Evolutionary conservation across 2,888 invertebrate genomes (phyloP).

Genomic region (Rotaria macrura): DNA sequence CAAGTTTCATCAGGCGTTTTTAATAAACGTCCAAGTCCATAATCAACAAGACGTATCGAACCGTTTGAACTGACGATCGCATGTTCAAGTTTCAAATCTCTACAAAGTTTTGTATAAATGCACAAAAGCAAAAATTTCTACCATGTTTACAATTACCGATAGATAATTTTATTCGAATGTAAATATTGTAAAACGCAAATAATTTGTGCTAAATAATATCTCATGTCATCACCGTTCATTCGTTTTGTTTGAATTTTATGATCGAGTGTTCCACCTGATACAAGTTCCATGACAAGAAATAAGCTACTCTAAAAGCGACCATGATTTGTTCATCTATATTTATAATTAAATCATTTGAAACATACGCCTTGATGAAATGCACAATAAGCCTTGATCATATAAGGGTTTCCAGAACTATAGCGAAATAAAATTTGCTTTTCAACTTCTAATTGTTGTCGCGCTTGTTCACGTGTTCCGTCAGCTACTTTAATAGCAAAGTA

Average conservation of each 20-base stretch:
- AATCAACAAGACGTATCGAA: background rate
- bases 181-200: background rate
- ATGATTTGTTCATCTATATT: background rate
- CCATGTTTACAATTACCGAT: background rate
- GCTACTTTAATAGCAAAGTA: background rate
- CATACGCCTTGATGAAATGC: background rate
- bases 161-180: constrained; percentile 5
- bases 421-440: constrained; percentile 8
- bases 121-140: background rate
- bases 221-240: background rate
- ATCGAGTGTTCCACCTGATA: background rate
- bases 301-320: background rate
- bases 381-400: background rate
- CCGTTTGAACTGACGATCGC: background rate
- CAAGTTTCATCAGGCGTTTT: background rate
- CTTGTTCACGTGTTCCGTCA: background rate
- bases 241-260: background rate
- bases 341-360: background rate
- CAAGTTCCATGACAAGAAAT: constrained; percentile 11
- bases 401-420: background rate
- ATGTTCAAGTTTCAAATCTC: constrained; percentile 14
- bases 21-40: background rate
- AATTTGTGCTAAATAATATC: background rate
- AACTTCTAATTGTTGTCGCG: constrained; percentile 4
- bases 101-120: background rate